Evolutionary conservation across 2,888 invertebrate genomes (phyloP).

Genomic region (Tenthredo mesomela): DNA sequence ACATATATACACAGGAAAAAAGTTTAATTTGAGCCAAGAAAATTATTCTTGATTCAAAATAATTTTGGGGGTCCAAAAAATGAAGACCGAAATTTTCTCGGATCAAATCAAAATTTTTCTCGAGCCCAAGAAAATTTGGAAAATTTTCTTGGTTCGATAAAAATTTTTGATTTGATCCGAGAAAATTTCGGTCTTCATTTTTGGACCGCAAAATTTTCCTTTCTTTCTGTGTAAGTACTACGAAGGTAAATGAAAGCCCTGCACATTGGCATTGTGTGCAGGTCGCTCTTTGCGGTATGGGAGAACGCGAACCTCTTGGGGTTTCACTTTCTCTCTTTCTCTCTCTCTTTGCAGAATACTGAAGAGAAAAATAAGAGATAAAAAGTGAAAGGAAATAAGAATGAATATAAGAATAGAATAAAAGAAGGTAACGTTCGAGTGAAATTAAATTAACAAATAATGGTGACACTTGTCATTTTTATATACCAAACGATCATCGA

Average conservation of each 20-base stretch:
- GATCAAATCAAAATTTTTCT: no score
- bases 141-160: no score
- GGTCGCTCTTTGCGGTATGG: background rate
- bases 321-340: background rate
- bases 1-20: no score
- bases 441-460: conserved; percentile 23
- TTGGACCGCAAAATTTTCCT: no score
- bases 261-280: conserved; percentile 2
- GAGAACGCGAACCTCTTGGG: background rate
- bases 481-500: background rate
- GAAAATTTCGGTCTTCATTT: no score
- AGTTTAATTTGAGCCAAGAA: no score
- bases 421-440: background rate
- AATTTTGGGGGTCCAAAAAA: no score
- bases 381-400: background rate
- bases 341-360: background rate
- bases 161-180: no score
- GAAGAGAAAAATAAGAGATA: background rate
- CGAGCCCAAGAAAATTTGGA: no score
- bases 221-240: background rate
- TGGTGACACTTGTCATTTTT: conserved; percentile 26
- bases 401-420: background rate
- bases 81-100: no score
- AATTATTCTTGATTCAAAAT: no score
- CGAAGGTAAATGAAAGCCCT: background rate